Percentiles rank a stretch among this genome's conserved stretches.
Conservation (phyloP, 2,888 invertebrate genomes). For the Ornithoptera alexandrae region DNA sequence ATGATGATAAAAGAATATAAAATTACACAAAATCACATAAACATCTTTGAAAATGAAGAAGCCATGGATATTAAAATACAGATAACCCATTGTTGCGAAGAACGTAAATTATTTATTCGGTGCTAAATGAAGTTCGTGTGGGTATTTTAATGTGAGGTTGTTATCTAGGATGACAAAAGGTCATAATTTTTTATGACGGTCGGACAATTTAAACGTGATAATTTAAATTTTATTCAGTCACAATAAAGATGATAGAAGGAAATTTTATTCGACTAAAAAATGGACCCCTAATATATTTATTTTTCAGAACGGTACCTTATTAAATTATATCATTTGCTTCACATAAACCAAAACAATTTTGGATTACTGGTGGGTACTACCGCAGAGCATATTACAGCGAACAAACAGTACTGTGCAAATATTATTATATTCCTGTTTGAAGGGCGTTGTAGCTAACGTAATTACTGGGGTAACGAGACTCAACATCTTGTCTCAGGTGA, state of each 20-base stretch:
- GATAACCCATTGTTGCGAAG: background rate
- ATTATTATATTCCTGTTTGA: too few species aligned
- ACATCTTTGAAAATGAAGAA: background rate
- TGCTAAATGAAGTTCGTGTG: constrained; percentile 22
- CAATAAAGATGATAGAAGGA: background rate
- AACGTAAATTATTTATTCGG: constrained; percentile 21
- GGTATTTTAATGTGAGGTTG: constrained; percentile 27
- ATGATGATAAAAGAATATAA: background rate
- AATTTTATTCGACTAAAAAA: constrained; percentile 5
- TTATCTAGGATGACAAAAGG: constrained; percentile 28
- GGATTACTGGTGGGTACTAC: too few species aligned
- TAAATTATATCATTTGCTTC: background rate
- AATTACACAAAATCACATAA: background rate
- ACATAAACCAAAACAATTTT: background rate
- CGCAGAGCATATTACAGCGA: too few species aligned
- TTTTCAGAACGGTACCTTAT: background rate
- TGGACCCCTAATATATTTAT: constrained; percentile 1
- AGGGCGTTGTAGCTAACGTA: too few species aligned
- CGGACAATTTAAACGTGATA: constrained; percentile 26
- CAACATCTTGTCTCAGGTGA: too few species aligned
- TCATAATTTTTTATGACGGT: constrained; percentile 26
- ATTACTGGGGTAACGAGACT: too few species aligned
- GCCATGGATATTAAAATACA: background rate
- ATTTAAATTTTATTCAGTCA: constrained; percentile 19
- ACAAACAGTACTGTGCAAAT: too few species aligned